A percentile compares a stretch with the other conserved stretches of the same genome.
Conservation (phyloP, 2,797 vertebrate species). For the Chelonia mydas region DNA sequence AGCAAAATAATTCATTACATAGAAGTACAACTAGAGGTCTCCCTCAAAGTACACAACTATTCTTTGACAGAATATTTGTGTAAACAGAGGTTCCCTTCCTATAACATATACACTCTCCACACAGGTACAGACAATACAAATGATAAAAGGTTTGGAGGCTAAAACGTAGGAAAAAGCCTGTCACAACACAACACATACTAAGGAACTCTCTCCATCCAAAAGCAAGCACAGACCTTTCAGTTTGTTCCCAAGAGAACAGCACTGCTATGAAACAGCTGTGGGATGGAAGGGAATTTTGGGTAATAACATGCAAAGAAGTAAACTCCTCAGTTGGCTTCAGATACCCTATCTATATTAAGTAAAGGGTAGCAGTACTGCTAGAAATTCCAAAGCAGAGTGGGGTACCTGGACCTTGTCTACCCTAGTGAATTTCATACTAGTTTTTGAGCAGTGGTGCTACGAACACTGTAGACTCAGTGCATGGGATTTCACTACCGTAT, state of each 20-base stretch:
- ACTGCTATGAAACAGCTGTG: neutral
- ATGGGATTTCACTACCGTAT: neutral
- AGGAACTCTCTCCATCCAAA: neutral
- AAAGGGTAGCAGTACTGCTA: neutral
- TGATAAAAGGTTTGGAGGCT: neutral
- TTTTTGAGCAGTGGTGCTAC: neutral
- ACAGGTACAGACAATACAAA: neutral
- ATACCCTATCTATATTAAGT: neutral
- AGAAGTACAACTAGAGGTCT: neutral
- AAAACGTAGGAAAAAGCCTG: neutral
- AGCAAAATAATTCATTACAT: neutral
- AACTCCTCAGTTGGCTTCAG: neutral
- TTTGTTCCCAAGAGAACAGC: neutral
- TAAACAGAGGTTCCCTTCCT: accelerated
- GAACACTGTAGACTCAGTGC: neutral
- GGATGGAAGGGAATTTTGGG: neutral
- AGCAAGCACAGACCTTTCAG: neutral
- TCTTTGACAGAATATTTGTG: neutral
- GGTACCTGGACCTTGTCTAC: neutral
- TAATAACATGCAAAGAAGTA: neutral
- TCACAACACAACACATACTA: neutral
- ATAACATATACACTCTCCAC: neutral
- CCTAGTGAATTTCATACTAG: neutral
- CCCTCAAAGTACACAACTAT: neutral
- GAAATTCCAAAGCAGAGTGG: accelerated